Base-by-base conservation (phyloP, 2,113 vertebrate species). In the Colistium nudipinnis region DNA sequence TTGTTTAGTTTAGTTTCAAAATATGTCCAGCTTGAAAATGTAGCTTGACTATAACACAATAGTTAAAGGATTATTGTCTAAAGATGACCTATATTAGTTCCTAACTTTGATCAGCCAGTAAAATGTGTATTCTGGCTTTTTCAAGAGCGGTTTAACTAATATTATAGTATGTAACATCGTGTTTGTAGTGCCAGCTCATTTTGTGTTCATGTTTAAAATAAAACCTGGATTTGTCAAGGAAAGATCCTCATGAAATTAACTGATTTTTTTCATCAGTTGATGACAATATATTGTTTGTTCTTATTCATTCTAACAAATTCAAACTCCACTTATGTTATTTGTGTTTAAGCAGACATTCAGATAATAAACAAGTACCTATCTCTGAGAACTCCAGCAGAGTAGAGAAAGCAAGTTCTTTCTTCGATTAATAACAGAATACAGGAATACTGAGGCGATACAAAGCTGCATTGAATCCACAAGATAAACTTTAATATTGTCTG, bases 321-420 rank as follows among this genome's bases (percentile, higher is more conserved):
- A 16, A 6, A 38, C 13, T 16, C 36, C 13, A 1, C 36, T 16
- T 16, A 14, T 16, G n/a, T n/a, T n/a, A n/a, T n/a, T n/a, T n/a
- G n/a, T n/a, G n/a, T n/a, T n/a, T n/a, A n/a, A n/a, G n/a, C n/a
- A n/a, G n/a, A n/a, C n/a, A n/a, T n/a, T n/a, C n/a, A n/a, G n/a
- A n/a, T n/a, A n/a, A n/a, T n/a, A n/a, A n/a, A n/a, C 1, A 0
- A 20, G n/a, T 2, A 7, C 7, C 14, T 2, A 1, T 7, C 5
- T 5, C 2, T 12, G 8, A 12, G 12, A 51, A 16, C 51, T 8
- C 3, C 1, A 41, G 2, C 2, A 3, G 31, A 19, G 53, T 44
- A 73, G n/a, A n/a, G n/a, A n/a, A n/a, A n/a, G n/a, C n/a, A n/a
- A n/a, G n/a, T n/a, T n/a, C n/a, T n/a, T n/a, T n/a, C n/a, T n/a